A percentile compares a stretch with the other conserved stretches of the same genome.
These are phyloP conservation scores for Sminthurinus aureus DNA, from an alignment of 2,888 invertebrate species.

Conservation along the genomic window DNA sequence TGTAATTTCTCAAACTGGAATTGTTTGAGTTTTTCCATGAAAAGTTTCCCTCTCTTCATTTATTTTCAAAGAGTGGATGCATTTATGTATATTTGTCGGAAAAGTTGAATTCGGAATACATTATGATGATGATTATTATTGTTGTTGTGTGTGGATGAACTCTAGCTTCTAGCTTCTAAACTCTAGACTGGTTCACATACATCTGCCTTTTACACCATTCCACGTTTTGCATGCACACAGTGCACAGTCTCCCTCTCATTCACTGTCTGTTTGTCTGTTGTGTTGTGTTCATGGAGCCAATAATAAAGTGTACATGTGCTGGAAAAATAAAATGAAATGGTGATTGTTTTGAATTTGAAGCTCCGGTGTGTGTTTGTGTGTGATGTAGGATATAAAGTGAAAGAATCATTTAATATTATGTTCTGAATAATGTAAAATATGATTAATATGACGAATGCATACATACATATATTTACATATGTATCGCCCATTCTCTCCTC, in stretches of 20 bases:
- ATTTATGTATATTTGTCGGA: too few species aligned
- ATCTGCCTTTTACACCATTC: background rate
- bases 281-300: background rate
- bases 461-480: too few species aligned
- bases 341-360: background rate
- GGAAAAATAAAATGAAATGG: too few species aligned
- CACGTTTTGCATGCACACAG: too few species aligned
- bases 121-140: background rate
- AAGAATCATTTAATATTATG: too few species aligned
- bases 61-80: background rate
- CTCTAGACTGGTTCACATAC: background rate
- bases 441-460: too few species aligned
- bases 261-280: background rate
- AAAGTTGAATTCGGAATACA: background rate
- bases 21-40: constrained; percentile 31
- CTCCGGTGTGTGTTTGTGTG: background rate
- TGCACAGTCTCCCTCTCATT: too few species aligned
- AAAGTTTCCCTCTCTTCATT: constrained; percentile 10
- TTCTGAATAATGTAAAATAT: too few species aligned
- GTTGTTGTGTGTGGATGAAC: background rate
- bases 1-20: constrained; percentile 20
- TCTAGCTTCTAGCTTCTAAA: too few species aligned
- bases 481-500: too few species aligned
- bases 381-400: background rate
- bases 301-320: background rate